Conservation (phyloP, 2,888 invertebrate genomes). For the Morpho deidamia region DNA sequence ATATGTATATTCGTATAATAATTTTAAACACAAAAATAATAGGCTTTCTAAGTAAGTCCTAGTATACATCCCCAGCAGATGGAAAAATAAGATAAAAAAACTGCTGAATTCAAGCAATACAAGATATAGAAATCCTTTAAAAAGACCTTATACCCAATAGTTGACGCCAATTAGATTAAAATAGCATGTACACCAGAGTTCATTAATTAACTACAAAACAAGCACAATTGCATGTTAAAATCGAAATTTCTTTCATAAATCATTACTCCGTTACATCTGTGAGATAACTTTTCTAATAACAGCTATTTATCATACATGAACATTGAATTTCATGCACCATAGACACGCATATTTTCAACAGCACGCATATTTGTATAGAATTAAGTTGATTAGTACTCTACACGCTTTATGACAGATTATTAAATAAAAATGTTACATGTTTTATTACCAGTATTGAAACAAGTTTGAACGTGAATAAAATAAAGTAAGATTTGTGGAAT, state of each 20-base stretch:
- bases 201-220: too few relatives aligned
- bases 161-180: too few relatives aligned
- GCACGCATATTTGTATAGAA: slow-evolving; percentile 1
- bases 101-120: neutral
- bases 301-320: neutral
- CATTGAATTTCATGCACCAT: slow-evolving; percentile 6
- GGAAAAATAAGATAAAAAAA: too few relatives aligned
- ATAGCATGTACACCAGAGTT: too few relatives aligned
- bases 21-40: too few relatives aligned
- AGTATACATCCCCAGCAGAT: too few relatives aligned
- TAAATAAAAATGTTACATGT: neutral
- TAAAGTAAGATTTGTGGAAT: too few relatives aligned
- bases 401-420: neutral
- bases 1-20: too few relatives aligned
- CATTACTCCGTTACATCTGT: slow-evolving; percentile 2
- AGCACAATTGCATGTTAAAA: too few relatives aligned
- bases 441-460: too few relatives aligned
- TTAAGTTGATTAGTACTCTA: neutral
- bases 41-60: too few relatives aligned
- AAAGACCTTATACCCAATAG: neutral
- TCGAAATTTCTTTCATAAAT: slow-evolving; percentile 3
- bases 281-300: slow-evolving; percentile 7
- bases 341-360: slow-evolving; percentile 3
- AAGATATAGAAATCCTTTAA: slow-evolving; percentile 7
- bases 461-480: too few relatives aligned